Percentiles rank a stretch among this genome's conserved stretches.
phyloP scores from a whole-genome alignment of 2,888 invertebrate species.

The Polymixis lichenea region DNA sequence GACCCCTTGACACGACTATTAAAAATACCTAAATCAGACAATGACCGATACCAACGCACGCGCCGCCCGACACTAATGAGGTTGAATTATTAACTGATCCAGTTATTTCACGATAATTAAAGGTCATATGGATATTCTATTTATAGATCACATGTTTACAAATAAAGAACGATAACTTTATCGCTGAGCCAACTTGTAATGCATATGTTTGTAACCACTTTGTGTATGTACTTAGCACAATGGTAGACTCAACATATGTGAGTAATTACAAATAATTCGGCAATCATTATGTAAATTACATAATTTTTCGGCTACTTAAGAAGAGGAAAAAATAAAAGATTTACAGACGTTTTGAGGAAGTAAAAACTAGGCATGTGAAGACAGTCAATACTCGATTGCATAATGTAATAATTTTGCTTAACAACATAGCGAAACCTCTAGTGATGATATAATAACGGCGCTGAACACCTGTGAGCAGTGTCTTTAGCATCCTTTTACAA shows the following conservation, averaged over 20 bases:
- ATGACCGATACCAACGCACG: slow-evolving; percentile 69
- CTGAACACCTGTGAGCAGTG: slow-evolving; percentile 38
- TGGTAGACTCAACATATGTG: slow-evolving; percentile 29
- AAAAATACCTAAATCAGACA: slow-evolving; percentile 78
- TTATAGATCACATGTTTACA: slow-evolving; percentile 51
- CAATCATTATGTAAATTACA: slow-evolving; percentile 53
- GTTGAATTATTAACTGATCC: slow-evolving; percentile 55
- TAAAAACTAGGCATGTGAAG: slow-evolving; percentile 73
- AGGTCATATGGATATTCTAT: slow-evolving; percentile 53
- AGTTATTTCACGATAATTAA: slow-evolving; percentile 53
- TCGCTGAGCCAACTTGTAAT: slow-evolving; percentile 21
- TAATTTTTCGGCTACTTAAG: slow-evolving; percentile 54
- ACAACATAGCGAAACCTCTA: slow-evolving; percentile 86
- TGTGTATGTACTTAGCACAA: slow-evolving; percentile 19
- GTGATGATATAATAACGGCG: slow-evolving; percentile 83
- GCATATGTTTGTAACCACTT: slow-evolving; percentile 13
- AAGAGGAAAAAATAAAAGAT: slow-evolving; percentile 59
- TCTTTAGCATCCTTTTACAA: slow-evolving; percentile 56
- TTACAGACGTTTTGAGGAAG: slow-evolving; percentile 74
- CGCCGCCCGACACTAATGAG: slow-evolving; percentile 42
- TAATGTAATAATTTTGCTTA: slow-evolving; percentile 87
- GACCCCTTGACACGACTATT: slow-evolving; percentile 86
- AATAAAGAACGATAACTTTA: slow-evolving; percentile 43
- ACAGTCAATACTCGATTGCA: slow-evolving; percentile 80
- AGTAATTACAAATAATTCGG: slow-evolving; percentile 48